phyloP scores from a whole-genome alignment of 1,140 invertebrate species.

The Homalodisca vitripennis region DNA sequence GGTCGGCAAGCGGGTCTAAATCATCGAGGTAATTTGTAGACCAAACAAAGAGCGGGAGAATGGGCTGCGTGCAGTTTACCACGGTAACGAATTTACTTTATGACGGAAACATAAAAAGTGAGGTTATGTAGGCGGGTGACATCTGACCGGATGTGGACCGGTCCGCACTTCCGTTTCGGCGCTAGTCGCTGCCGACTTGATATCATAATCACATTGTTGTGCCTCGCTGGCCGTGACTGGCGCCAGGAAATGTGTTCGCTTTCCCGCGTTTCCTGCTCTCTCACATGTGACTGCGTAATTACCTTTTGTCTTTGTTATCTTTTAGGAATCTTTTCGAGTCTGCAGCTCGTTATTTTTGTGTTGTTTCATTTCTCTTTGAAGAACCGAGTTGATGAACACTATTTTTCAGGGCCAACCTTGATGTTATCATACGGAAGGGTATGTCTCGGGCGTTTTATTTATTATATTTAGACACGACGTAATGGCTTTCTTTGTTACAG shows the following conservation, averaged over 20 bases:
- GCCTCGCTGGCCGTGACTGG: not conserved
- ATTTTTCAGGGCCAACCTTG: no score
- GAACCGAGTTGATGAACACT: no score
- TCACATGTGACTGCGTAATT: not conserved
- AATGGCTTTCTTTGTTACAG: no score
- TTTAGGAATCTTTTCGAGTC: no score
- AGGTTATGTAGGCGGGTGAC: constrained; percentile 4
- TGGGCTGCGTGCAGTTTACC: no score
- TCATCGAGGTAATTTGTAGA: not conserved
- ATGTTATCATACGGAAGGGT: no score
- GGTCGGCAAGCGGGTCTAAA: not conserved
- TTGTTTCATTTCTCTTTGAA: no score
- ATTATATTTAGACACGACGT: no score
- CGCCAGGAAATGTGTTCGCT: constrained; percentile 3
- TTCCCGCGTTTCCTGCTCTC: constrained; percentile 2
- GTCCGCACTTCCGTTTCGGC: not conserved
- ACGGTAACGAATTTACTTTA: not conserved
- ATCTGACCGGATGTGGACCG: constrained; percentile 14
- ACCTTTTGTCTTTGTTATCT: constrained; percentile 4
- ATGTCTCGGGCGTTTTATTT: no score
- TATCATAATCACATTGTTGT: constrained; percentile 12
- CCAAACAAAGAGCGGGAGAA: not conserved
- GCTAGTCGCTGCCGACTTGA: constrained; percentile 2
- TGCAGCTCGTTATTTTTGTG: no score
- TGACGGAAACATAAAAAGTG: not conserved